These are phyloP conservation scores for Montipora foliosa DNA, from an alignment of 64 coral and sea anemone species.

Conservation along the genomic window DNA sequence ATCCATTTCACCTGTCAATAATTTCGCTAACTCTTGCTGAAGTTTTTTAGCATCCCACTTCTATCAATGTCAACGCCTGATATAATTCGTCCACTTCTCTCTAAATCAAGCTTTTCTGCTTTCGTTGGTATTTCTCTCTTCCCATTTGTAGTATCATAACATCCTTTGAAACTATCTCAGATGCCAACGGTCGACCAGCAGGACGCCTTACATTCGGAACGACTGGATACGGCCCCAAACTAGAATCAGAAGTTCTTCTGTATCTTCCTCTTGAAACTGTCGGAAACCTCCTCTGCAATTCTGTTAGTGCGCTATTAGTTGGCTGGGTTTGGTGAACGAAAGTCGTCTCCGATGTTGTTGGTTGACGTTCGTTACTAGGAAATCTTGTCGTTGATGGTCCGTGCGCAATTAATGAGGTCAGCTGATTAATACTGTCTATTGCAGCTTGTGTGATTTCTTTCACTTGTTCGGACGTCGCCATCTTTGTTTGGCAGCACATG, in stretches of 20 bases:
- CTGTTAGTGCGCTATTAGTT: too few relatives aligned
- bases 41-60: constrained; percentile 56
- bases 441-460: too few relatives aligned
- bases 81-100: constrained; percentile 24
- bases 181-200: constrained; percentile 44
- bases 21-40: constrained; percentile 24
- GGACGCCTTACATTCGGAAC: constrained; percentile 25
- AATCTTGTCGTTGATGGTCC: too few relatives aligned
- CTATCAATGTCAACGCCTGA: constrained; percentile 58
- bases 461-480: too few relatives aligned
- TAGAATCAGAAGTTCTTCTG: constrained; percentile 13
- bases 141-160: constrained; percentile 47
- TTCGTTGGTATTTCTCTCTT: constrained; percentile 64
- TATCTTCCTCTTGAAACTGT: not conserved
- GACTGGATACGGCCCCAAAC: not conserved
- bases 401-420: too few relatives aligned
- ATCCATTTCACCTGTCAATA: constrained; percentile 68
- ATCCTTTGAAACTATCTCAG: constrained; percentile 66
- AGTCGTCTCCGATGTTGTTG: too few relatives aligned
- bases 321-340: too few relatives aligned
- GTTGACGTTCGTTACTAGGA: too few relatives aligned
- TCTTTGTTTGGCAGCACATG: too few relatives aligned
- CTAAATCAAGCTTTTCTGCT: constrained; percentile 59
- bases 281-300: too few relatives aligned
- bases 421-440: too few relatives aligned